Conservation (phyloP, 2,797 vertebrate species). For the Loris lydekkerianus region DNA sequence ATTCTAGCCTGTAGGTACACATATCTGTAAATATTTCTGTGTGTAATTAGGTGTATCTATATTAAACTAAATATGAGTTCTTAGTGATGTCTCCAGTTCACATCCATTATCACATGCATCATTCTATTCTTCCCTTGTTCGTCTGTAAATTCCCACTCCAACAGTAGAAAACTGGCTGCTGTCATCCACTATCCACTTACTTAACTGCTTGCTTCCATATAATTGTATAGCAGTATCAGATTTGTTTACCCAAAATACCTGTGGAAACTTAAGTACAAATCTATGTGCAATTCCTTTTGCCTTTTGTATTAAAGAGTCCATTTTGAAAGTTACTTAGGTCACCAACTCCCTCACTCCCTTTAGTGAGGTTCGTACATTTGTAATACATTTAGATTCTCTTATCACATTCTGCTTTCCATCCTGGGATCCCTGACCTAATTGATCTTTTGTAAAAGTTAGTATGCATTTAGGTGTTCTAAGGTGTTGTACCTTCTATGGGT, state of each 20-base stretch:
- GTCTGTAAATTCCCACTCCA: constrained; percentile 24
- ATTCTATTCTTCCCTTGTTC: neutral
- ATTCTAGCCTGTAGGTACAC: neutral
- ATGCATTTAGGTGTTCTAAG: constrained; percentile 58
- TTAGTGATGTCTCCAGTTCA: constrained; percentile 17
- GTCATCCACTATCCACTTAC: neutral
- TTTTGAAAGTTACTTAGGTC: constrained; percentile 37
- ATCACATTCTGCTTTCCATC: neutral
- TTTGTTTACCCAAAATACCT: constrained; percentile 27
- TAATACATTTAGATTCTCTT: constrained; percentile 56
- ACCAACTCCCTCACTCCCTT: neutral
- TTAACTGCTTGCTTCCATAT: constrained; percentile 11
- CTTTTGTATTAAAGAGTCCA: constrained; percentile 44
- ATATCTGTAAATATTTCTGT: constrained; percentile 3
- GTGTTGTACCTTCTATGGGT: constrained; percentile 54
- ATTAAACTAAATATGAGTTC: constrained; percentile 18
- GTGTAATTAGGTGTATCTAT: neutral
- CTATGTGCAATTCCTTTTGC: neutral
- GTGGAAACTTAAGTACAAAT: neutral
- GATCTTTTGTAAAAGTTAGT: constrained; percentile 19
- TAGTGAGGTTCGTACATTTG: neutral
- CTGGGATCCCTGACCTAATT: neutral
- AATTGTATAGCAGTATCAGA: neutral
- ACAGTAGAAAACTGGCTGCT: neutral
- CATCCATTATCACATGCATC: neutral